Evolutionary conservation across 2,113 vertebrate genomes (phyloP).

Genomic region (Podarcis cretensis): DNA sequence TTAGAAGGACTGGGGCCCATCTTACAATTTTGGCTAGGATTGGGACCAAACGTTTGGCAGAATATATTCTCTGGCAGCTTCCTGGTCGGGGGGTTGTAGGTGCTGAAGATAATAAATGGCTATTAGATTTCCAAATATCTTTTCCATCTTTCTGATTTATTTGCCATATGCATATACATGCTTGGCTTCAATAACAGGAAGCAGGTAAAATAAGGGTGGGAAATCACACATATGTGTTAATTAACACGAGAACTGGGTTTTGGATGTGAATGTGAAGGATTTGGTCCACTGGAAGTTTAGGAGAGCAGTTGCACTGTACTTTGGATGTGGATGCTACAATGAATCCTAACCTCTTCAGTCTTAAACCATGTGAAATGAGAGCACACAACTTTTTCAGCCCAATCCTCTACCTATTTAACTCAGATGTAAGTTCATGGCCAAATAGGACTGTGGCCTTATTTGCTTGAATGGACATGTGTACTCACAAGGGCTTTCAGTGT

Average conservation of each 20-base stretch:
- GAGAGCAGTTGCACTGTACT: background rate
- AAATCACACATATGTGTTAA: background rate
- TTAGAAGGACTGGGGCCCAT: background rate
- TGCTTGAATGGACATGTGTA: background rate
- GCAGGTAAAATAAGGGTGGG: no score
- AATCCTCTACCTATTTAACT: background rate
- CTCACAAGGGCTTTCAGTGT: conserved; percentile 1
- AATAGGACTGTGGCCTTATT: background rate
- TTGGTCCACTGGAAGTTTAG: background rate
- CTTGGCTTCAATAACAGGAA: background rate
- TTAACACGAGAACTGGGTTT: background rate
- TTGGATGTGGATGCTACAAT: background rate
- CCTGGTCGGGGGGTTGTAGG: background rate
- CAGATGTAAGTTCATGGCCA: background rate
- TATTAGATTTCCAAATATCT: background rate
- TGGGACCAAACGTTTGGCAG: background rate
- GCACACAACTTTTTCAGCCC: background rate
- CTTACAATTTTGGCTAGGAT: background rate
- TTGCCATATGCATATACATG: background rate
- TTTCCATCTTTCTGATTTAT: background rate
- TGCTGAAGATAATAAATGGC: background rate
- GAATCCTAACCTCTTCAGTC: background rate
- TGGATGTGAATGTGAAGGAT: background rate
- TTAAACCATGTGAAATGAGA: background rate
- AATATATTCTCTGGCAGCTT: background rate